Base-by-base conservation (phyloP, 2,797 vertebrate genomes). In the Threskiornis aethiopicus region DNA sequence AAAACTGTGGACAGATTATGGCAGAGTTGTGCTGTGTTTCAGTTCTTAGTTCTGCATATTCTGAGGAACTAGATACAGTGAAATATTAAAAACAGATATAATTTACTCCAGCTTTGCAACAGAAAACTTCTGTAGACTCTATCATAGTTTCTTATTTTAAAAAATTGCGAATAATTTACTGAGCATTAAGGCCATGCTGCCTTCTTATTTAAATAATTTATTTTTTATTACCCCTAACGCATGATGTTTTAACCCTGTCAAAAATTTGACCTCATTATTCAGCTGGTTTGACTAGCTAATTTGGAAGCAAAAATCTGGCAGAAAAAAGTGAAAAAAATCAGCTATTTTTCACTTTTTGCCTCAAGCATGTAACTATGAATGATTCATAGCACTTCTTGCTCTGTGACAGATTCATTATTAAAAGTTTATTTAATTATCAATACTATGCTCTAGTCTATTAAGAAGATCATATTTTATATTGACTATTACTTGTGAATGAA, bases 381-480 rank as follows among this genome's bases (percentile, higher is more conserved):
- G 97, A 98, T 98, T 97, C 97, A 98, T 97, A 86, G 44, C 41
- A 76, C 66, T 97, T 96, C 81, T 96, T 75, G 49, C 62, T 93
- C 75, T 88, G 46, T 97, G 97, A 97, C 90, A 97, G 94, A 96
- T 97, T 97, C 94, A 97, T 97, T 98, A 97, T 96, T 96, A 97
- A 95, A 98, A 97, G 87, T 97, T 98, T 98, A 98, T 98, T 98
- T 97, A 98, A 97, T 98, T 98, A 97, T 97, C 97, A 97, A 94
- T 96, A 97, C 82, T 83, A 77, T 95, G 94, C 77, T 75, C 71
- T 82, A 93, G 67, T 98, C 90, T 95, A 96, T 98, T 97, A 98
- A 96, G 94, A 96, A 98, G 98, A 97, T 95, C 15, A 95, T 97
- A 97, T 97, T 97, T 98, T 97, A 95, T 95, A 96, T 96, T 97